Conservation (phyloP, 2,797 vertebrate genomes). For the Anableps anableps region DNA sequence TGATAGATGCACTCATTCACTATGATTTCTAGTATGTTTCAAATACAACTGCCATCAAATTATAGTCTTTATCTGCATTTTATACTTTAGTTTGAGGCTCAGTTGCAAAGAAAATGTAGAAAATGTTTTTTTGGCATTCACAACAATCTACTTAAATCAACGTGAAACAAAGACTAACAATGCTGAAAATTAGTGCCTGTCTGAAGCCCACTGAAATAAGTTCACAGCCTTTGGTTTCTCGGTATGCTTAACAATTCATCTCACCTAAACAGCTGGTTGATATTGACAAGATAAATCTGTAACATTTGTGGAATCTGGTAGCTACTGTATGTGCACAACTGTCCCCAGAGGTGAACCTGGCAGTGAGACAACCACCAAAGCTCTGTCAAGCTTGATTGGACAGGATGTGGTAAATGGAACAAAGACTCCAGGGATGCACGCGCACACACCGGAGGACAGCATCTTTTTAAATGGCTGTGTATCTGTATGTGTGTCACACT, state of each 20-base stretch:
- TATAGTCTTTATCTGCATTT: background rate
- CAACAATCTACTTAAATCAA: slow-evolving; percentile 3
- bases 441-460: slow-evolving; percentile 12
- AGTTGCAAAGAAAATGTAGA: background rate
- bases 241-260: slow-evolving; percentile 28
- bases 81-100: too few relatives aligned
- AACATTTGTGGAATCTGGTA: slow-evolving; percentile 20
- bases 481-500: slow-evolving; percentile 36
- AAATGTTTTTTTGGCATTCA: background rate
- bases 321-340: slow-evolving; percentile 57
- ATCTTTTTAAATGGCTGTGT: slow-evolving; percentile 23
- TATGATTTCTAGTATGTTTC: background rate
- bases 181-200: background rate
- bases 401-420: slow-evolving; percentile 69
- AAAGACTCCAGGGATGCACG: slow-evolving; percentile 33
- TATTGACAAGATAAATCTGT: slow-evolving; percentile 44
- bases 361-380: slow-evolving; percentile 65
- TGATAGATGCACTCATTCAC: background rate
- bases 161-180: slow-evolving; percentile 2
- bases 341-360: slow-evolving; percentile 70
- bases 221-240: slow-evolving; percentile 15
- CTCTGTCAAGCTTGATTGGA: slow-evolving; percentile 73
- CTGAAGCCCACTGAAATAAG: background rate
- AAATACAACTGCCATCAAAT: background rate
- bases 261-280: slow-evolving; percentile 59